Evolutionary conservation across 2,797 vertebrate genomes (phyloP), one percentile per base, ranked within the genome.

Genomic region (Brachymystax lenok): DNA sequence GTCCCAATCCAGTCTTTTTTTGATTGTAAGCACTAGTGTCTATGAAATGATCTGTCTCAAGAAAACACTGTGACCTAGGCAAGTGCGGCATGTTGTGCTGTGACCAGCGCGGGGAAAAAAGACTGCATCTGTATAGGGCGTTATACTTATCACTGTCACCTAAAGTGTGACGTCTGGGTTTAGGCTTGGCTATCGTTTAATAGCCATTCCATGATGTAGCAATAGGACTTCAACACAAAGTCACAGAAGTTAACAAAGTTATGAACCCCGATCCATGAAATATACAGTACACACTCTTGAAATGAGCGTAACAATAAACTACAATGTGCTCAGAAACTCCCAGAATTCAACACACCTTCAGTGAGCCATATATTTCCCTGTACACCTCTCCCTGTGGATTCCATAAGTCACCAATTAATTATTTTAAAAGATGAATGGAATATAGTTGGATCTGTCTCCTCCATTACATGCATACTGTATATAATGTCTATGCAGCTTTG

Each of bases 401-500:
- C n/a, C n/a, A 61, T 24, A 61, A 21, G 87, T 90, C 88, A 88
- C 84, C 86, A 90, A 88, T 90, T 92, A 92, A 93, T 94, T 92
- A 85, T 91, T 91, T 90, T 90, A 79, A 91, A 90, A 91, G 88
- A 92, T 92, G 92, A 93, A 91, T 91, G 89, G 86, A 91, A 92
- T 90, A 89, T 86, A 80, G 81, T 87, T 74, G 73, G 85, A 86
- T 90, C 88, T 89, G 88, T 89, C 90, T 89, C 88, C 77, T 82
- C 83, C 82, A 88, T 91, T 91, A 90, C 88, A 89, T 84, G 82
- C 83, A 68, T 68, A 67, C 28, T 67, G 27, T 67, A 17, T 17
- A 16, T 28, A 33, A 14, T 33, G 64, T 67, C 64, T 74, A 50
- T 71, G 67, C 46, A 63, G 66, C 64, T 69, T 75, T 77, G 69